phyloP scores from a whole-genome alignment of 2,113 vertebrate genomes.

The Cebus imitator region DNA sequence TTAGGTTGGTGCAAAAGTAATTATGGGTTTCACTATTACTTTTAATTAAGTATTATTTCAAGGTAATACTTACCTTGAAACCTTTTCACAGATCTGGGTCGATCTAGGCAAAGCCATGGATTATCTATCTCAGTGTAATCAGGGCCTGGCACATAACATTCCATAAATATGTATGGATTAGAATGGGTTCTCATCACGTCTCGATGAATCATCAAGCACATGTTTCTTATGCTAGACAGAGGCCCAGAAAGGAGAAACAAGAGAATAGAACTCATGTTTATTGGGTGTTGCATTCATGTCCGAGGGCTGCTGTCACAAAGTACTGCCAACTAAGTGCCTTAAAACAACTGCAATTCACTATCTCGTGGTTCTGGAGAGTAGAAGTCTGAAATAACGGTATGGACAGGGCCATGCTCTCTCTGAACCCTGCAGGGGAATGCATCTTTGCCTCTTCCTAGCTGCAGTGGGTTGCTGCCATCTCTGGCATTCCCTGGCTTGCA shows the following conservation, averaged over 20 bases:
- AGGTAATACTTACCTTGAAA: not conserved
- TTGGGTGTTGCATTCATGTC: not conserved
- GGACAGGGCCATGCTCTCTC: not conserved
- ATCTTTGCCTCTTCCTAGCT: not conserved
- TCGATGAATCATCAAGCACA: not conserved
- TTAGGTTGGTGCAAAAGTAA: no score
- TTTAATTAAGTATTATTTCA: no score
- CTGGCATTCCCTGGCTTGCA: not conserved
- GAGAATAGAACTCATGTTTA: not conserved
- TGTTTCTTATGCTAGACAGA: not conserved
- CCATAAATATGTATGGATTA: not conserved
- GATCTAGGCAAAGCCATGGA: not conserved
- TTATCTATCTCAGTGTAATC: not conserved
- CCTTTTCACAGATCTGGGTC: not conserved
- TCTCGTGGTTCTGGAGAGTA: not conserved
- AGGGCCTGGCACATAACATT: not conserved
- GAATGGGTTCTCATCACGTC: not conserved
- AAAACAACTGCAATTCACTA: not conserved
- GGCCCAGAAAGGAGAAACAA: not conserved
- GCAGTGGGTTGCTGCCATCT: rapidly evolving
- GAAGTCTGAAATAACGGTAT: not conserved
- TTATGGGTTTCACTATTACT: no score
- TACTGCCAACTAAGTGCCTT: not conserved
- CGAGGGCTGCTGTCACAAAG: not conserved
- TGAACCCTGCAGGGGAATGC: not conserved